These are phyloP conservation scores for Tetropium fuscum DNA, from an alignment of 2,888 invertebrate species.

Conservation along the genomic window DNA sequence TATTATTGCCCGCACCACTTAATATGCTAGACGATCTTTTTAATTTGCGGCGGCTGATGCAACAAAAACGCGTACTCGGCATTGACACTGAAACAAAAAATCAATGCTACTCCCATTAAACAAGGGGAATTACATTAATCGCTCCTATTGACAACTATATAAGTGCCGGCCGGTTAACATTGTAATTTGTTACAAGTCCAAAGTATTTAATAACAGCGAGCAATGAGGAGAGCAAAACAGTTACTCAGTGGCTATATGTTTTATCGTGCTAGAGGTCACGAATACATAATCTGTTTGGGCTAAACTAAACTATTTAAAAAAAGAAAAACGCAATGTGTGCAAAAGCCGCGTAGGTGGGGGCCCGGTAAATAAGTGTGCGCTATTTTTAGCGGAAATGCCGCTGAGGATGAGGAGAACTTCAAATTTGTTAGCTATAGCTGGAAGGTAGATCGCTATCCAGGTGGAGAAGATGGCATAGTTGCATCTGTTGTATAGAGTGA, in stretches of 20 bases:
- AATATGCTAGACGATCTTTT: too few relatives aligned
- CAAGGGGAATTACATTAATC: constrained; percentile 1
- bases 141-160: constrained; percentile 8
- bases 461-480: too few relatives aligned
- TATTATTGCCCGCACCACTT: too few relatives aligned
- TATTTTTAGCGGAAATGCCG: constrained; percentile 31
- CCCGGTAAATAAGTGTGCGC: constrained; percentile 16
- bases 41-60: too few relatives aligned
- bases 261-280: background rate
- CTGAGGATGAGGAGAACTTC: constrained; percentile 3
- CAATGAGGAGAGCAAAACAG: background rate
- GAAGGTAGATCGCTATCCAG: constrained; percentile 1
- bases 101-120: too few relatives aligned
- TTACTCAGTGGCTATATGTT: background rate
- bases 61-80: background rate
- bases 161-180: constrained; percentile 3
- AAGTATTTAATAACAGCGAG: constrained; percentile 1
- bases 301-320: constrained; percentile 27
- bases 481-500: too few relatives aligned
- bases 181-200: constrained; percentile 7
- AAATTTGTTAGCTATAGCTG: constrained; percentile 11
- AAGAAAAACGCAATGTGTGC: constrained; percentile 27
- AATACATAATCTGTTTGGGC: background rate
- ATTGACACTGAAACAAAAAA: background rate
- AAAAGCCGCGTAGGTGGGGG: constrained; percentile 21